Conservation (phyloP, 23 tunicate genomes). For the Botrylloides violaceus region DNA sequence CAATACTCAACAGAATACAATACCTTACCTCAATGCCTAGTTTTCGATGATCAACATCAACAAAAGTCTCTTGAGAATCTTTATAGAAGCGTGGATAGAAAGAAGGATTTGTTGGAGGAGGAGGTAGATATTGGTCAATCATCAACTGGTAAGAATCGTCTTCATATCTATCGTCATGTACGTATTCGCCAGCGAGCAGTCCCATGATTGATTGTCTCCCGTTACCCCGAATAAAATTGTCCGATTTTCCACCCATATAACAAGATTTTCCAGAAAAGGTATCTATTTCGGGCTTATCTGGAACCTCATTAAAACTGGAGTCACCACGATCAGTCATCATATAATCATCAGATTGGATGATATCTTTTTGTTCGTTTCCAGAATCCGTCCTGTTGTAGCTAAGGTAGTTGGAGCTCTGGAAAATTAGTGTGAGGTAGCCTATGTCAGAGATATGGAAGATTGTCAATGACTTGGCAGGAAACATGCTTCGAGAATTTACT, state of each 20-base stretch:
- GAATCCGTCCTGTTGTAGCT: slow-evolving; percentile 8
- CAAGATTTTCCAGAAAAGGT: background rate
- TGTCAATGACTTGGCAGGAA: background rate
- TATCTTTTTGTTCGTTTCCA: slow-evolving; percentile 4
- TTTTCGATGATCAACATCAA: slow-evolving; percentile 40
- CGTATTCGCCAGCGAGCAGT: slow-evolving; percentile 12
- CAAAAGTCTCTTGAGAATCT: slow-evolving; percentile 58
- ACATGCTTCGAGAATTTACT: background rate
- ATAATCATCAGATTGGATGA: background rate
- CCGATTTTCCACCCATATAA: background rate
- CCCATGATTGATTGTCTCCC: slow-evolving; percentile 20
- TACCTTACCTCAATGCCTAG: slow-evolving; percentile 55
- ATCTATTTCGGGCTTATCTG: slow-evolving; percentile 3
- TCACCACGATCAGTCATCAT: slow-evolving; percentile 6
- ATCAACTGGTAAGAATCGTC: background rate
- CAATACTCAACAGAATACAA: too few species aligned
- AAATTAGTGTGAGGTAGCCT: background rate
- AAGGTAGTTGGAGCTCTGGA: background rate
- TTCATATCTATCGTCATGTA: background rate
- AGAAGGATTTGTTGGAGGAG: slow-evolving; percentile 10
- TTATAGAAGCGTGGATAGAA: slow-evolving; percentile 55
- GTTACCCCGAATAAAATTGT: slow-evolving; percentile 12
- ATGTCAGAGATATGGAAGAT: background rate
- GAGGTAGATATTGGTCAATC: slow-evolving; percentile 3
- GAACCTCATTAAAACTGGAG: background rate